Evolutionary conservation across 2,888 invertebrate species (phyloP).

Genomic region (Rosalia funebris): DNA sequence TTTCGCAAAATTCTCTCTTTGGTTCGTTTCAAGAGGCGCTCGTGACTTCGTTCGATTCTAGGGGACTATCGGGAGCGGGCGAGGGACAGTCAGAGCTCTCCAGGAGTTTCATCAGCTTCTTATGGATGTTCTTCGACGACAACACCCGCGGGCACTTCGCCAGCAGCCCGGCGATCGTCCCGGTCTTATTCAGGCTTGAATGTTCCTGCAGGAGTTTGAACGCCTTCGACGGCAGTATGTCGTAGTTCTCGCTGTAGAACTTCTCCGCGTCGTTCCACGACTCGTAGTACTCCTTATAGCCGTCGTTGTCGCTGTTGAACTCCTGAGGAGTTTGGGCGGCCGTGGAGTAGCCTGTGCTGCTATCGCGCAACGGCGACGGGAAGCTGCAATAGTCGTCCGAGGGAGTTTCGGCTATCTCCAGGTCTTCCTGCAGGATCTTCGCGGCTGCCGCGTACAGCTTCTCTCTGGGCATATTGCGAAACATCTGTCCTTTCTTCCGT

Average conservation of each 20-base stretch:
- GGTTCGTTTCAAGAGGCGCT: conserved; percentile 56
- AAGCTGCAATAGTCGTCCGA: conserved; percentile 60
- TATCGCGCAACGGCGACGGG: conserved; percentile 56
- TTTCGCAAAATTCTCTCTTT: conserved; percentile 47
- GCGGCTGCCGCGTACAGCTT: conserved; percentile 70
- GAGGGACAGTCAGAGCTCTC: conserved; percentile 51
- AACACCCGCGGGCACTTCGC: conserved; percentile 73
- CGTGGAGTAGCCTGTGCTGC: conserved; percentile 64
- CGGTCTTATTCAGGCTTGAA: conserved; percentile 57
- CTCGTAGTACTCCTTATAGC: conserved; percentile 68
- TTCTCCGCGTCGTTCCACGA: conserved; percentile 64
- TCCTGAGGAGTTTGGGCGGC: conserved; percentile 66
- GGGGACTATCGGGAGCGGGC: conserved; percentile 47
- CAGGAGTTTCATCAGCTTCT: conserved; percentile 64
- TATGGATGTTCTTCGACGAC: conserved; percentile 69
- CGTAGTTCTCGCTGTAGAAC: conserved; percentile 57
- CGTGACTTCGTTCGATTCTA: conserved; percentile 56
- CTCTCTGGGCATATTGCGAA: conserved; percentile 68
- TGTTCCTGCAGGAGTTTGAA: conserved; percentile 68
- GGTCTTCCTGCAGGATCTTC: conserved; percentile 68
- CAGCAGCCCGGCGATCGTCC: conserved; percentile 65
- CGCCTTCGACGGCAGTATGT: conserved; percentile 69
- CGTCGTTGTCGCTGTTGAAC: conserved; percentile 64
- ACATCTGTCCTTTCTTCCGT: conserved; percentile 67
- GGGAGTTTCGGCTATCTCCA: conserved; percentile 64